A percentile compares a stretch with the other conserved stretches of the same genome.
Conservation (phyloP, 2,113 vertebrate species). For the Emydura subglobosa region DNA sequence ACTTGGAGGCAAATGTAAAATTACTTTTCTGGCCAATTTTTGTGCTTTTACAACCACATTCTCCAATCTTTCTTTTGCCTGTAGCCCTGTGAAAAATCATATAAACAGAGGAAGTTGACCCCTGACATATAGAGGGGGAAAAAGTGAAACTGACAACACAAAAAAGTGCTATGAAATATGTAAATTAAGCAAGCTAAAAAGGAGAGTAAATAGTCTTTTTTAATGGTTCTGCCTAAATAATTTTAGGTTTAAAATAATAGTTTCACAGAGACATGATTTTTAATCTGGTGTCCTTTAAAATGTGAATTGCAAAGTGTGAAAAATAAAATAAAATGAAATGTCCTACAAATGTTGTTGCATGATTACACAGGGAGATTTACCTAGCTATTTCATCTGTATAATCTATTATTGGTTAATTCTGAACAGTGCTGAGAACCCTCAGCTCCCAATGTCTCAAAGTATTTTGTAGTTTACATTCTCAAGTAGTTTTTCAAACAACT, state of each 20-base stretch:
- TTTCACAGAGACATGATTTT: background rate
- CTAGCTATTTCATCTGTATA: background rate
- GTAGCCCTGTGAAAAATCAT: background rate
- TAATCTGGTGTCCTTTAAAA: background rate
- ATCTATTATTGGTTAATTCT: background rate
- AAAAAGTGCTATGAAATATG: background rate
- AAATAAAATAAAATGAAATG: background rate
- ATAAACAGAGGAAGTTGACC: background rate
- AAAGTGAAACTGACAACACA: background rate
- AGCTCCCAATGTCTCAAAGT: background rate
- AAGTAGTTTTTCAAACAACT: background rate
- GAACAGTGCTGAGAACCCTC: fast-evolving
- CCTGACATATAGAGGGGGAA: background rate
- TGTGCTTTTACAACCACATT: background rate
- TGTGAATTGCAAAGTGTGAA: background rate
- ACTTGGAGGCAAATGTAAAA: no score
- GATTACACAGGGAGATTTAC: background rate
- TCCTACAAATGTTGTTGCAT: background rate
- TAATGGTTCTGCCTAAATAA: background rate
- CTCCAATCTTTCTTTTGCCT: background rate
- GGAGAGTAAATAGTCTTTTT: background rate
- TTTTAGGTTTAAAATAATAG: background rate
- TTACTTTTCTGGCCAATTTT: background rate
- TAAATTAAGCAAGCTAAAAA: background rate
- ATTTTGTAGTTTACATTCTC: background rate